phyloP scores from a whole-genome alignment of 2,888 invertebrate genomes.

The Leptinotarsa tumamoca region DNA sequence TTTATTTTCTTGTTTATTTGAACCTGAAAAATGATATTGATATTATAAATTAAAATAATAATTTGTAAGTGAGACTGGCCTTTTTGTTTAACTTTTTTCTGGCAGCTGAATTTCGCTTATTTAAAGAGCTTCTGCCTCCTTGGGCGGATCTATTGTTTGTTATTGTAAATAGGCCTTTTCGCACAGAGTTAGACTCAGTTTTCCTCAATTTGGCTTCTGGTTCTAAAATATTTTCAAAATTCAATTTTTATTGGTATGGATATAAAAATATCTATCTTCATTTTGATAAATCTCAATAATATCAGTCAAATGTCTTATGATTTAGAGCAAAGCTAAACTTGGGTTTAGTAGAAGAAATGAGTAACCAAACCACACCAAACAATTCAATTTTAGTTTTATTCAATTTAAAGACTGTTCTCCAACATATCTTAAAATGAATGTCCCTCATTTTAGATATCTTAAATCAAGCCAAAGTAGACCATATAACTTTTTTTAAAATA shows the following conservation, averaged over 20 bases:
- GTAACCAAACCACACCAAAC: no score
- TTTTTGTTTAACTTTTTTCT: constrained; percentile 26
- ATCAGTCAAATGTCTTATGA: no score
- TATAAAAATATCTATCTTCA: background rate
- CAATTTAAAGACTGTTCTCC: no score
- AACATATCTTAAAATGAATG: no score
- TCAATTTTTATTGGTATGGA: background rate
- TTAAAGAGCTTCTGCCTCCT: constrained; percentile 13
- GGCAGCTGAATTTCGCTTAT: constrained; percentile 18
- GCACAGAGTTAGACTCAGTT: constrained; percentile 30
- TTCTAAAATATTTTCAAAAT: constrained; percentile 15
- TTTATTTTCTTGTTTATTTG: constrained; percentile 17
- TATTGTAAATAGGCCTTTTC: constrained; percentile 34
- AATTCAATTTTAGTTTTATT: no score
- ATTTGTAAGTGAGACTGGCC: no score
- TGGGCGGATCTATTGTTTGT: constrained; percentile 4
- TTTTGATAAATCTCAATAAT: background rate
- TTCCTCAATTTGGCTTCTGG: constrained; percentile 30
- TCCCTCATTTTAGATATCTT: no score
- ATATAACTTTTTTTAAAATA: no score
- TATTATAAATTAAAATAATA: background rate
- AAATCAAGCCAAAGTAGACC: no score
- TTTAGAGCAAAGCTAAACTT: no score
- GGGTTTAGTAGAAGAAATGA: no score
- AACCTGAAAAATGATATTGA: constrained; percentile 16